Evolutionary conservation across 2,797 vertebrate genomes (phyloP).

Genomic region (Stomatorhinus walkeri): DNA sequence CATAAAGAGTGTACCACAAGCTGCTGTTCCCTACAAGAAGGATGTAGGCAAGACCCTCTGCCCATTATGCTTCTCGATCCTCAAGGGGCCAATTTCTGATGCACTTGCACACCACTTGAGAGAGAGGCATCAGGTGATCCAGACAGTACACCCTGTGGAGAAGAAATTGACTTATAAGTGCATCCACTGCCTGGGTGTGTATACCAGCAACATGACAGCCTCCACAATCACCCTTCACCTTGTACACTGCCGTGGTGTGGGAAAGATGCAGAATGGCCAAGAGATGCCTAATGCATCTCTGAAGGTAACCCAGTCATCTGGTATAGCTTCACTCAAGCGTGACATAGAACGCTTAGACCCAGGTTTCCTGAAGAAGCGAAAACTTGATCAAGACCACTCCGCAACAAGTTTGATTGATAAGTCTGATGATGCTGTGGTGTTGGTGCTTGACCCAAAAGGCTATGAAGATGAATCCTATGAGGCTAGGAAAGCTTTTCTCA

Average conservation of each 20-base stretch:
- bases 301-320: slow-evolving; percentile 66
- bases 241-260: slow-evolving; percentile 92
- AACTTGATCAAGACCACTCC: slow-evolving; percentile 64
- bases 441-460: slow-evolving; percentile 89
- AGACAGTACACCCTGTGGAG: slow-evolving; percentile 93
- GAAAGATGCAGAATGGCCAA: slow-evolving; percentile 89
- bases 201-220: slow-evolving; percentile 98
- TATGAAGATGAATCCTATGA: slow-evolving; percentile 89
- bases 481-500: slow-evolving; percentile 88
- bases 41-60: slow-evolving; percentile 96
- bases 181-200: slow-evolving; percentile 95
- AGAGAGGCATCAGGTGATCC: slow-evolving; percentile 93
- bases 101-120: slow-evolving; percentile 89
- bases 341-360: slow-evolving; percentile 71
- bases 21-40: slow-evolving; percentile 91
- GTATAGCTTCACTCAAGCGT: slow-evolving; percentile 69
- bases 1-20: slow-evolving; percentile 72
- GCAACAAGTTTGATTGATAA: slow-evolving; percentile 70
- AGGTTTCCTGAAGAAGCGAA: slow-evolving; percentile 74
- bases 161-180: slow-evolving; percentile 98
- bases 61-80: slow-evolving; percentile 94
- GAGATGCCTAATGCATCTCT: slow-evolving; percentile 69
- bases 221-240: slow-evolving; percentile 94
- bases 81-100: slow-evolving; percentile 95
- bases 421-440: slow-evolving; percentile 77